Evolutionary conservation across 2,113 vertebrate species (phyloP), one percentile per base, ranked within the genome.

Genomic region (Eupsittula cactorum): DNA sequence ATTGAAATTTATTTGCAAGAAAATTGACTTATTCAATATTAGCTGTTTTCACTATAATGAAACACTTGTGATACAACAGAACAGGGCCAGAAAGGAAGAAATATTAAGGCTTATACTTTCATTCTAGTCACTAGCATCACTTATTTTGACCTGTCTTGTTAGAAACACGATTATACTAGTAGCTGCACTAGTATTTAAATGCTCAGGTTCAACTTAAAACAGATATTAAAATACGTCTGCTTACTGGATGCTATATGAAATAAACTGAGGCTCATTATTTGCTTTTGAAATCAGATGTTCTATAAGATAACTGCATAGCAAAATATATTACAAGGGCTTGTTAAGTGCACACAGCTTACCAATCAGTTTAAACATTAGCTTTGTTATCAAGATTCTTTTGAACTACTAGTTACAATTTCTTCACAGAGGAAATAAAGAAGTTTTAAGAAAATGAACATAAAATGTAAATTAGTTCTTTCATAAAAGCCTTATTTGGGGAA

Each of bases 311-410:
- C 11, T 78, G 14, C 33, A 86, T 41, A 92, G 44, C 47, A 90
- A 59, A 67, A 4, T 62, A 14, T 73, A 52, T 74, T 23, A 9
- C 76, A 88, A 91, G 41, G n/a, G 9, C 21, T 96, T 89, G 31
- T 76, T 81, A 49, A 74, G 24, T 82, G 8, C 27, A 81, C 8
- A 7, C 1, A 18, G 47, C 18, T 93, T 87, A 80, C 12, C 46
- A 92, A 35, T 57, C 69, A 55, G 37, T 85, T 62, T 52, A 55
- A 92, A 81, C 25, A 42, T 16, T 21, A 74, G 16, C 71, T 68
- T 90, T 88, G 60, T 78, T 93, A 95, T 68, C 27, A 41, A 55
- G 9, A 86, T 91, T 29, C 21, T 91, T 97, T 95, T 77, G 77
- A 96, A 78, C 17, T 53, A 57, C 29, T n/a, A 60, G 33, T 88